Evolutionary conservation across 2,113 vertebrate species (phyloP).

Genomic region (Cariama cristata): DNA sequence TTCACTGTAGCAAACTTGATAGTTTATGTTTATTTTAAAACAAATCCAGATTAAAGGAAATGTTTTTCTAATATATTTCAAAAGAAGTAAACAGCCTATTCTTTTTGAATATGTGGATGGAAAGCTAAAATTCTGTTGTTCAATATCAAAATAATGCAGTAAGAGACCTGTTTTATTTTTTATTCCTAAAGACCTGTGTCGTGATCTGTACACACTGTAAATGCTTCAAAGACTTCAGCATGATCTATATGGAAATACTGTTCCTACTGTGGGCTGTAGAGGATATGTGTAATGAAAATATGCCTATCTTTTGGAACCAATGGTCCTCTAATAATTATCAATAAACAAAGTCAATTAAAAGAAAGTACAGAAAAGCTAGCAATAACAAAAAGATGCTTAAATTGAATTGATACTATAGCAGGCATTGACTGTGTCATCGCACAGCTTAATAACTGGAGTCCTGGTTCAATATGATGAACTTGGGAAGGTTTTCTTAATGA

Average conservation of each 20-base stretch:
- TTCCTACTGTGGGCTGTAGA: background rate
- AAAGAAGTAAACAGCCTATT: background rate
- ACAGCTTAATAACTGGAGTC: constrained; percentile 89
- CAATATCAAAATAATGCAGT: background rate
- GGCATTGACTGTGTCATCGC: constrained; percentile 89
- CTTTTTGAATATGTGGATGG: background rate
- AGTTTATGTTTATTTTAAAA: background rate
- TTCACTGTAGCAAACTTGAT: background rate
- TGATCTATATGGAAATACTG: background rate
- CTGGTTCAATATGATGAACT: constrained; percentile 91
- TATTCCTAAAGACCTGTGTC: background rate
- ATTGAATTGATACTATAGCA: constrained; percentile 81
- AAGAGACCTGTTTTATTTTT: background rate
- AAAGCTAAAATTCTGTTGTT: background rate
- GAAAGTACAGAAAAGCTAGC: background rate
- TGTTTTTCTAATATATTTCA: background rate
- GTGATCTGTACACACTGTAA: background rate
- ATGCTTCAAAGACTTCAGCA: background rate
- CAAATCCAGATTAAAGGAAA: background rate
- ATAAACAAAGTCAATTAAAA: constrained; percentile 16
- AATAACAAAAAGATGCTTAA: constrained; percentile 2
- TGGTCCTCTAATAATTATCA: constrained; percentile 20
- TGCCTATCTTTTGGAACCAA: background rate
- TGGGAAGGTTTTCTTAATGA: constrained; percentile 91
- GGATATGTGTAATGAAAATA: background rate